Conservation (phyloP, 2,113 vertebrate genomes). For the Grus americana region DNA sequence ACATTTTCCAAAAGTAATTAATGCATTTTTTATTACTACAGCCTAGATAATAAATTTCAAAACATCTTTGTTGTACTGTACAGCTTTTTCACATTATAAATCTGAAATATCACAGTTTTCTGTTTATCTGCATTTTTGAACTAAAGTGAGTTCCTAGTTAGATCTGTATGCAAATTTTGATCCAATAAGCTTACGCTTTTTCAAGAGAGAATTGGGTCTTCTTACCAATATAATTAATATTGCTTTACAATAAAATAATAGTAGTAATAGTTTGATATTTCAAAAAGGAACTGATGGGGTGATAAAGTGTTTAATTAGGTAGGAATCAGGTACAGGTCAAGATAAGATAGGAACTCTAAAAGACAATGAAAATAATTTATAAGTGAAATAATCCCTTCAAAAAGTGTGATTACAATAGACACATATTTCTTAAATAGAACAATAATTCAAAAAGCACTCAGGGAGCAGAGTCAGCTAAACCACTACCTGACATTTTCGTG, state of each 20-base stretch:
- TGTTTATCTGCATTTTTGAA: background rate
- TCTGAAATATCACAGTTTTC: background rate
- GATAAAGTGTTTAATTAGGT: background rate
- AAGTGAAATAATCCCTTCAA: background rate
- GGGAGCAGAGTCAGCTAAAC: background rate
- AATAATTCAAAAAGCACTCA: background rate
- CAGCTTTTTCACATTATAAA: background rate
- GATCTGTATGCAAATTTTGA: background rate
- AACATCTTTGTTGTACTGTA: background rate
- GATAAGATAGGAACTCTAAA: background rate
- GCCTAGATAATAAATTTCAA: background rate
- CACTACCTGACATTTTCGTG: background rate
- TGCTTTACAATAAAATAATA: background rate
- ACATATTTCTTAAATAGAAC: background rate
- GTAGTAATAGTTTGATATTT: background rate
- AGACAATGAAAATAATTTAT: constrained; percentile 1
- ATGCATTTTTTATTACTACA: background rate
- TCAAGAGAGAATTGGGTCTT: background rate
- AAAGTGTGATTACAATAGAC: background rate
- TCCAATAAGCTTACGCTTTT: background rate
- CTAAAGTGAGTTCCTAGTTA: background rate
- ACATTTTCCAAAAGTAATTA: background rate
- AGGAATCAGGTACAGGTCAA: background rate
- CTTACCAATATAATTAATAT: background rate
- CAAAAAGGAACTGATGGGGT: background rate